Conservation (phyloP, 2,888 invertebrate genomes). For the Tridacna crocea region DNA sequence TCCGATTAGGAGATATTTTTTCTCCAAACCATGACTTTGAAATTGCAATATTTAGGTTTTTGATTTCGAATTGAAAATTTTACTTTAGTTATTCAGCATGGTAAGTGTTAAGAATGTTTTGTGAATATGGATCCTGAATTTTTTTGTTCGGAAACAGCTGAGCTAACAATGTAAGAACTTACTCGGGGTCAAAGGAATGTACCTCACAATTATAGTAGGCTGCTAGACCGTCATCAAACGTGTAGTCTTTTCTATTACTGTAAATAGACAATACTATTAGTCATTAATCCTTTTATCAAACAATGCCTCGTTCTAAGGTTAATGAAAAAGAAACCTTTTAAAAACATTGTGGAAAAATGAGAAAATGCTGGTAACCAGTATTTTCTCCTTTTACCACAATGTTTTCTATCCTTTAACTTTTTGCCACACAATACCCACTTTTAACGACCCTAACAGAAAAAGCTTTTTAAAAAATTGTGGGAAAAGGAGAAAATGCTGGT, state of each 20-base stretch:
- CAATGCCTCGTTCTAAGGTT: too few species aligned
- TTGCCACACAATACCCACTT: too few species aligned
- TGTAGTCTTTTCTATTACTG: conserved; percentile 18
- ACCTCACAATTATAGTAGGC: conserved; percentile 19
- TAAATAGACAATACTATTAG: not conserved
- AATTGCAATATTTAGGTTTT: too few species aligned
- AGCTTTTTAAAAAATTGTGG: too few species aligned
- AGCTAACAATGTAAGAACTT: not conserved
- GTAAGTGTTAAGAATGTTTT: not conserved
- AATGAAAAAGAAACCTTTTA: too few species aligned
- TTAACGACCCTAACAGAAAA: too few species aligned
- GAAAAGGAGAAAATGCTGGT: too few species aligned
- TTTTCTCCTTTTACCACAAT: not conserved
- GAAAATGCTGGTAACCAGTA: not conserved
- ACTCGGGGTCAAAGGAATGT: conserved; percentile 20
- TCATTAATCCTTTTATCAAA: not conserved
- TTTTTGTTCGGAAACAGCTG: not conserved
- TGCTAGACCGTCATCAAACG: conserved; percentile 17
- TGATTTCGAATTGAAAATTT: not conserved
- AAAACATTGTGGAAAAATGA: too few species aligned
- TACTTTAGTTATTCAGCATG: not conserved
- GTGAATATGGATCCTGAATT: not conserved
- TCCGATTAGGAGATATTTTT: too few species aligned
- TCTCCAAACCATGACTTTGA: too few species aligned
- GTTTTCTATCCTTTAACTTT: not conserved